Conservation (phyloP, 92 coral and sea anemone species). For the Scolanthus callimorphus region DNA sequence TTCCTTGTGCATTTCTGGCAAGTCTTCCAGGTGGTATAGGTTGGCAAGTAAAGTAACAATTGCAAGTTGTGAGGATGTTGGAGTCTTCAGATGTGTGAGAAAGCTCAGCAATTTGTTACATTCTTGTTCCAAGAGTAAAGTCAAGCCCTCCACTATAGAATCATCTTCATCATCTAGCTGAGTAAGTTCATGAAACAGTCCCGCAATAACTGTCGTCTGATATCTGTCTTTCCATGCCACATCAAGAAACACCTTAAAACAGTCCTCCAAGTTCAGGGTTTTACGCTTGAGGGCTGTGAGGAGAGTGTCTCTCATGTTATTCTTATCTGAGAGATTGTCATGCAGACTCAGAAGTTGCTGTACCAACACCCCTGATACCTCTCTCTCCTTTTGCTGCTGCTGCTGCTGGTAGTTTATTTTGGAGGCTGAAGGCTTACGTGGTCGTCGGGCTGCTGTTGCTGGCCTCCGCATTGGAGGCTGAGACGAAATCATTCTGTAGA, state of each 20-base stretch:
- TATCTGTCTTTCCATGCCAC: slow-evolving; percentile 41
- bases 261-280: neutral
- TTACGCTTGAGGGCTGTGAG: neutral
- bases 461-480: neutral
- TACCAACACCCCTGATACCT: too few relatives aligned
- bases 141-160: slow-evolving; percentile 10
- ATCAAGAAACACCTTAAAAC: slow-evolving; percentile 24
- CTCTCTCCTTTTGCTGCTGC: neutral
- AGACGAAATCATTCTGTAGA: neutral
- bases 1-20: slow-evolving; percentile 24
- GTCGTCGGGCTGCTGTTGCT: neutral
- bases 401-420: neutral
- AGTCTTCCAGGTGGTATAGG: slow-evolving; percentile 15
- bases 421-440: neutral
- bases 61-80: slow-evolving; percentile 19
- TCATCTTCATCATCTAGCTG: slow-evolving; percentile 23
- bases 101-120: slow-evolving; percentile 26
- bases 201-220: slow-evolving; percentile 10
- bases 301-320: neutral
- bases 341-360: neutral
- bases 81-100: slow-evolving; percentile 33
- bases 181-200: slow-evolving; percentile 38
- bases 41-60: slow-evolving; percentile 34
- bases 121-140: slow-evolving; percentile 21
- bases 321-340: neutral